Base-by-base conservation (phyloP, 2,888 invertebrate genomes). In the Caenorhabditis sinica region DNA sequence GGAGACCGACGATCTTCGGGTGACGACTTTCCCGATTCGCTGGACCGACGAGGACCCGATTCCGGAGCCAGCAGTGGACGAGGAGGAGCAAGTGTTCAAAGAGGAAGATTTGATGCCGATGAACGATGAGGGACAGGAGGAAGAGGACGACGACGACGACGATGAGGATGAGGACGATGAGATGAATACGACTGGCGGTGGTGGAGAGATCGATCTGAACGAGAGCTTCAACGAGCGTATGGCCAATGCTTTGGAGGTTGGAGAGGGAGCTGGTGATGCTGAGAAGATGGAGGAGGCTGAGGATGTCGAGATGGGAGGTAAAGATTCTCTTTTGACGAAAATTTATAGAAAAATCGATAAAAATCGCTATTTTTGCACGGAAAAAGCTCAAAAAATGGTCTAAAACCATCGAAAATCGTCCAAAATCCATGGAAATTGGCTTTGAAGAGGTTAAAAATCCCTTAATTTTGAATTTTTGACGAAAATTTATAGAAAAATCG, bases 21-120 rank as follows among this genome's bases (percentile, higher is more conserved):
- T 94, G 17, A 94, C 94, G 20, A 89, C 93, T 40, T 94, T 94
- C 90, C 93, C 93, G 80, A 94, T 94, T 85, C 93, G 94, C 84
- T 94, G 94, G 94, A 93, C 93, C 51, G 93, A 93, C 68, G 90
- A 84, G 51, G 85, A 88, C 6, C 85, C 73, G 17, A 81, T 82
- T 8, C 80, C 81, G 9, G 72, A 75, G 51, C 83, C 84, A 17
- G 86, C 84, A 23, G 83, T 60, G 33, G 33, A 36, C 5, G 82
- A 65, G n/a, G 23, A 25, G 8, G 87, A 86, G 45, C 73, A 60
- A 8, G 85, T 86, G 3, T 82, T 85, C 40, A 84, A 82, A 15
- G 89, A 88, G 40, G 88, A 86, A 11, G 88, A 88, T 68, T 74
- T 89, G 43, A 76, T 89, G 83, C 88, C 89, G n/a, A 49, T 87